These are phyloP conservation scores for Danio rerio DNA, from an alignment of 2,113 vertebrate genomes.

Conservation along the genomic window GRCz12tu NC_133198.1:3102001-3102500, in stretches of 20 bases:
- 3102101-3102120: conserved; percentile 10
- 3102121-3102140: not conserved
- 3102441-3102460: no score
- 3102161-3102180: not conserved
- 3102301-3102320: no score
- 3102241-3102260: not conserved
- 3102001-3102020: conserved; percentile 35
- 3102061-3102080: not conserved
- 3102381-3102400: no score
- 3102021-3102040: not conserved
- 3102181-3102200: conserved; percentile 4
- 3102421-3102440: no score
- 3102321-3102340: no score
- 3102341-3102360: no score
- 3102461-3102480: no score
- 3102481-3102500: no score
- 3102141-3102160: not conserved
- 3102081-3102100: not conserved
- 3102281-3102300: no score
- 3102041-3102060: conserved; percentile 14
- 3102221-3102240: not conserved
- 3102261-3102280: not conserved
- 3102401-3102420: no score
- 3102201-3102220: conserved; percentile 3
- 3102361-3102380: no score